These are phyloP conservation scores for Ladona fulva DNA, from an alignment of 1,140 invertebrate genomes.

Conservation along the genomic window DNA sequence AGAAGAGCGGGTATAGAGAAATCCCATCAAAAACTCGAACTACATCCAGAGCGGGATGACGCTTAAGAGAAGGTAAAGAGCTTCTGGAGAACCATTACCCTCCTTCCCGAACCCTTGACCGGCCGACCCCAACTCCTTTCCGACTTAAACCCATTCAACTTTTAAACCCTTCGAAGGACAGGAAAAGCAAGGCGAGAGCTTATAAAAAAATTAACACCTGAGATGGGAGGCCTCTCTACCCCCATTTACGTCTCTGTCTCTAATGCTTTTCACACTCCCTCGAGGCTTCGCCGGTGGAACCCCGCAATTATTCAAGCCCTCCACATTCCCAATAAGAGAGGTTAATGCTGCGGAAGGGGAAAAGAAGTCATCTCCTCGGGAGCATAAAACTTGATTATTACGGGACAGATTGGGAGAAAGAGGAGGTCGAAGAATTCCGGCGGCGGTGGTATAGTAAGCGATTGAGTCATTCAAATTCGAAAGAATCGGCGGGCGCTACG, in stretches of 20 bases:
- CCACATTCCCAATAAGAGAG: background rate
- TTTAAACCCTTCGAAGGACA: background rate
- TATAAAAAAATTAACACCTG: conserved; percentile 8
- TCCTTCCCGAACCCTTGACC: too few species aligned
- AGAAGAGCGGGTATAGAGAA: too few species aligned
- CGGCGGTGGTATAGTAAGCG: too few species aligned
- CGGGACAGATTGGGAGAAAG: background rate
- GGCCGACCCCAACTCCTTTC: background rate
- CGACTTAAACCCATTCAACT: background rate
- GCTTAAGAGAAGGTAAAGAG: too few species aligned
- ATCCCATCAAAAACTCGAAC: too few species aligned
- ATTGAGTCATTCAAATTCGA: too few species aligned
- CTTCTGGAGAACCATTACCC: too few species aligned
- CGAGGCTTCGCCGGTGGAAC: background rate
- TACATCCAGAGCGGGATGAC: too few species aligned
- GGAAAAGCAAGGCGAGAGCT: background rate
- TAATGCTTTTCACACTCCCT: conserved; percentile 1
- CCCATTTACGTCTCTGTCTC: background rate
- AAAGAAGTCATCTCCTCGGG: background rate
- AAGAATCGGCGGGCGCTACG: too few species aligned
- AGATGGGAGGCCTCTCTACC: background rate
- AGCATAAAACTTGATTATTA: conserved; percentile 1
- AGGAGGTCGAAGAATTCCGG: too few species aligned
- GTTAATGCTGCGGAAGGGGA: background rate
- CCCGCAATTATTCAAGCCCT: background rate